Conservation (phyloP, 2,888 invertebrate genomes). For the Megamerina dolium region DNA sequence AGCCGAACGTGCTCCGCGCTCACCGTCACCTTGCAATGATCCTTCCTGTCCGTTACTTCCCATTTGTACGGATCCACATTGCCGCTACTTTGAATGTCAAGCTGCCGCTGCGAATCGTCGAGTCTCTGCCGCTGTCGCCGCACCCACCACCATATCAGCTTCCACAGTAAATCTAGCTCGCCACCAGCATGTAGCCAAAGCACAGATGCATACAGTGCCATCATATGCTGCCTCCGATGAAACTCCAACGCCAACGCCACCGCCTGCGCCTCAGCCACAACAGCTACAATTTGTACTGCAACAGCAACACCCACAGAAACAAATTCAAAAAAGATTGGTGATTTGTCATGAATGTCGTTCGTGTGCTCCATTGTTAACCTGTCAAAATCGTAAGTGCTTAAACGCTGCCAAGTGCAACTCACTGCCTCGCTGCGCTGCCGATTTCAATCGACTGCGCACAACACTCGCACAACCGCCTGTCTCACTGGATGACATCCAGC, state of each 20-base stretch:
- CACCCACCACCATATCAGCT: constrained; percentile 25
- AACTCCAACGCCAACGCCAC: constrained; percentile 30
- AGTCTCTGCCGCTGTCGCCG: constrained; percentile 14
- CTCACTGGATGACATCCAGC: constrained; percentile 39
- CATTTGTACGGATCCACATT: constrained; percentile 49
- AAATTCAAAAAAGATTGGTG: constrained; percentile 27
- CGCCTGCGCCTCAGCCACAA: constrained; percentile 28
- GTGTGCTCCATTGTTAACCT: constrained; percentile 44
- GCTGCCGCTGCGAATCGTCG: constrained; percentile 24
- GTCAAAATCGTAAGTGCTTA: constrained; percentile 48
- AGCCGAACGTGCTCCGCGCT: constrained; percentile 46
- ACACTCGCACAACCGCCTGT: constrained; percentile 40
- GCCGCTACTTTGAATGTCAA: constrained; percentile 44
- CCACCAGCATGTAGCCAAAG: constrained; percentile 36
- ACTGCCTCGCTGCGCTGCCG: constrained; percentile 50
- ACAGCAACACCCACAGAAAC: neutral
- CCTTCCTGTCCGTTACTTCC: constrained; percentile 47
- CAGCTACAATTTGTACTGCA: constrained; percentile 21
- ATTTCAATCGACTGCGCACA: constrained; percentile 46
- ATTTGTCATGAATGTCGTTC: constrained; percentile 47
- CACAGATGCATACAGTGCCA: constrained; percentile 41
- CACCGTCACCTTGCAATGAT: constrained; percentile 48
- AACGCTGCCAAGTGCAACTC: constrained; percentile 50
- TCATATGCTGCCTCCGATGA: constrained; percentile 34
- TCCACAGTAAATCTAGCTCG: constrained; percentile 38